Percentiles rank a stretch among this genome's conserved stretches.
Evolutionary conservation across 2,888 invertebrate genomes (phyloP).

Genomic region (Alentia gelatinosa): DNA sequence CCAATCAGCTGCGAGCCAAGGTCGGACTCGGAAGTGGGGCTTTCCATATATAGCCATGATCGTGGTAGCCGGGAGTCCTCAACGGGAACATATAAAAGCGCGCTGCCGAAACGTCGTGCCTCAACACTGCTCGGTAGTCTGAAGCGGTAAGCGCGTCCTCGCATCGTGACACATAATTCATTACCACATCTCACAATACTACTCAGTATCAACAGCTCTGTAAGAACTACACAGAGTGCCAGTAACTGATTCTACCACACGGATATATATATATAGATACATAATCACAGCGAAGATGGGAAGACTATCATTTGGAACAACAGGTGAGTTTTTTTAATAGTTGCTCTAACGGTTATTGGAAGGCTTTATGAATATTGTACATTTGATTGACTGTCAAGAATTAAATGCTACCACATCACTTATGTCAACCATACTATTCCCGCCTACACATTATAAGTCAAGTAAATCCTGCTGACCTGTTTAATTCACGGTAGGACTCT

Average conservation of each 20-base stretch:
- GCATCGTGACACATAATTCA: neutral
- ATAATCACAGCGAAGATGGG: neutral
- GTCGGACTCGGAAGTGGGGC: neutral
- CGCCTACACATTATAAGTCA: too few relatives aligned
- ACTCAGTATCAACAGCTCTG: neutral
- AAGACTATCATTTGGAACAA: neutral
- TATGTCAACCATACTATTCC: too few relatives aligned
- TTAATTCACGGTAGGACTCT: too few relatives aligned
- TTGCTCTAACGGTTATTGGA: neutral
- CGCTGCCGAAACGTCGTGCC: neutral
- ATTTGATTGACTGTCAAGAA: too few relatives aligned
- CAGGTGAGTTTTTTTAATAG: neutral
- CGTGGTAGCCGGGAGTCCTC: neutral
- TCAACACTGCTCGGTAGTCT: too few relatives aligned
- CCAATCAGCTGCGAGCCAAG: neutral
- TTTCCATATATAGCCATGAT: neutral
- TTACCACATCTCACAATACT: neutral
- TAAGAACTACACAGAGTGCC: neutral
- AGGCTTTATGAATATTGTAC: too few relatives aligned
- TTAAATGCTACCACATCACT: too few relatives aligned
- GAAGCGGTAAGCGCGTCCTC: too few relatives aligned
- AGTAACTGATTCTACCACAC: neutral
- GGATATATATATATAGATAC: neutral
- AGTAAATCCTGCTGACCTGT: too few relatives aligned
- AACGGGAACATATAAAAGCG: neutral